phyloP scores from a whole-genome alignment of 2,797 vertebrate species.

The Melanotaenia boesemani region DNA sequence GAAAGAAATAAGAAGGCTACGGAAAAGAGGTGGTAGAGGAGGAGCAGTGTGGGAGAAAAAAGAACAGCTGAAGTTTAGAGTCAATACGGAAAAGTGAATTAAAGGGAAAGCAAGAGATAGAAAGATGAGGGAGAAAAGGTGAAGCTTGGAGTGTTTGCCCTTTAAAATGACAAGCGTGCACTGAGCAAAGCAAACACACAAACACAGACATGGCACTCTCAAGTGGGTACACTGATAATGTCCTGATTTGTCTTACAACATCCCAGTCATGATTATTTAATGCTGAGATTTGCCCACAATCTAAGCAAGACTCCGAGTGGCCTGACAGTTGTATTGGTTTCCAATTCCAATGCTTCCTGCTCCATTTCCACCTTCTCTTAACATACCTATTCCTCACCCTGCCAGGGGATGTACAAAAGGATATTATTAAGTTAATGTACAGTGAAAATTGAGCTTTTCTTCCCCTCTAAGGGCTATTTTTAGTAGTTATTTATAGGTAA shows the following conservation, averaged over 20 bases:
- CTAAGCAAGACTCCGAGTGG: slow-evolving; percentile 1
- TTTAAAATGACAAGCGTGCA: slow-evolving; percentile 42
- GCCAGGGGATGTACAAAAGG: not conserved
- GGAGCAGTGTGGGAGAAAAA: slow-evolving; percentile 17
- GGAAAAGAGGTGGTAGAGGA: slow-evolving; percentile 4
- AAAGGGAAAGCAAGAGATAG: not conserved
- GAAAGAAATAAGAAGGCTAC: not conserved
- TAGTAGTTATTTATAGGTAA: not conserved
- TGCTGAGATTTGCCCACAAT: slow-evolving; percentile 8
- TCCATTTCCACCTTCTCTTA: slow-evolving; percentile 22
- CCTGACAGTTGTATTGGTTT: slow-evolving; percentile 19
- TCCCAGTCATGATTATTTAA: not conserved
- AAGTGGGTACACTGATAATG: not conserved
- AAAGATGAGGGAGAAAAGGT: not conserved
- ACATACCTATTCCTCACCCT: not conserved
- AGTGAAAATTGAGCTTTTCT: not conserved
- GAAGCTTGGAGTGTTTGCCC: slow-evolving; percentile 34
- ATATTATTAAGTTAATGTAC: not conserved
- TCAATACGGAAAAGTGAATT: slow-evolving; percentile 21
- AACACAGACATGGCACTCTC: not conserved
- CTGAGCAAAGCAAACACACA: slow-evolving; percentile 5
- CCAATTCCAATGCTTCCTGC: slow-evolving; percentile 18
- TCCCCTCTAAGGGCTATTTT: not conserved
- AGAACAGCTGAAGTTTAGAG: slow-evolving; percentile 20
- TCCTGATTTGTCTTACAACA: slow-evolving; percentile 7